These are phyloP conservation scores for Dendronephthya gigantea DNA, from an alignment of 64 coral and sea anemone species.

Conservation along the genomic window DNA sequence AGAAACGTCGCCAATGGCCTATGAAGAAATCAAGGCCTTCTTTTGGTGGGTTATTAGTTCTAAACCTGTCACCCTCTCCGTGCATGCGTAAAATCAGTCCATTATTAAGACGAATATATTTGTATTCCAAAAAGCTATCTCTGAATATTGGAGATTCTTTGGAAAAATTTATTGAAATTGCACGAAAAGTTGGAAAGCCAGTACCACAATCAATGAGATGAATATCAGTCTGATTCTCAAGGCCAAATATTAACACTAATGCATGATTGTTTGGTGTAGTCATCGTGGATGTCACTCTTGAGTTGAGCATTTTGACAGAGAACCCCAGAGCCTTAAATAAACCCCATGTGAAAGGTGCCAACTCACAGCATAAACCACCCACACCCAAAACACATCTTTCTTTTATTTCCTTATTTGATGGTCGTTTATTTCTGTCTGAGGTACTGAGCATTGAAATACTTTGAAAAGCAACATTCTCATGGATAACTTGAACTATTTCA, in stretches of 20 bases:
- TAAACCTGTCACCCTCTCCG: background rate
- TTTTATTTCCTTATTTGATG: background rate
- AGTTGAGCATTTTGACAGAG: background rate
- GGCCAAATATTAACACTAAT: background rate
- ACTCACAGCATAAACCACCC: background rate
- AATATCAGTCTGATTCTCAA: background rate
- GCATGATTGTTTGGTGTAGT: background rate
- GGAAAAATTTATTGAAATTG: background rate
- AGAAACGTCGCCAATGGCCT: background rate
- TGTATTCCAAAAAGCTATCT: slow-evolving; percentile 6
- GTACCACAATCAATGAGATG: background rate
- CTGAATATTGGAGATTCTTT: background rate
- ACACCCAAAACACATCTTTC: background rate
- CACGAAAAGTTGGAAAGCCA: background rate
- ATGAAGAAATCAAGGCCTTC: background rate
- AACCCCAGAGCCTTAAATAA: background rate
- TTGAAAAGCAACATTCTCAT: slow-evolving; percentile 2
- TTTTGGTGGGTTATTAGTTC: slow-evolving; percentile 1
- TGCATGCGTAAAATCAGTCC: slow-evolving; percentile 6
- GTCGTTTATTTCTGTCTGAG: background rate
- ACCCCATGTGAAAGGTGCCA: background rate
- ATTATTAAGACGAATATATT: background rate
- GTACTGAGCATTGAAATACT: background rate
- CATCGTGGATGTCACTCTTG: background rate
- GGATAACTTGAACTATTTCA: slow-evolving; percentile 1